A percentile compares a stretch with the other conserved stretches of the same genome.
Evolutionary conservation across 2,113 vertebrate genomes (phyloP).

Genomic region (Entelurus aequoreus): DNA sequence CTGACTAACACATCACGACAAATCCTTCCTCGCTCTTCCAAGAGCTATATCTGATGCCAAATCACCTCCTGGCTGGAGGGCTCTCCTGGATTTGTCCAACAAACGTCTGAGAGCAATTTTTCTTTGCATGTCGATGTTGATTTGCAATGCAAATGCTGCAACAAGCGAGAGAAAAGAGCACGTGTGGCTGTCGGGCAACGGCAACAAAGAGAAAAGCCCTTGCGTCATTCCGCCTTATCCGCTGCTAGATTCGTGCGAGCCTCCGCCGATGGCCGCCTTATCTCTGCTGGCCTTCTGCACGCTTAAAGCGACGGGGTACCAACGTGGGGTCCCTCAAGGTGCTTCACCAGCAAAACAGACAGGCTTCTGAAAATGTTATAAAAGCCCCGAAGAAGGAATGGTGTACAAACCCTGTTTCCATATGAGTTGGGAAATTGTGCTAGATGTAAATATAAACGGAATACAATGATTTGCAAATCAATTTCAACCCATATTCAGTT

Average conservation of each 20-base stretch:
- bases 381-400: background rate
- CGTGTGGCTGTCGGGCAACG: conserved; percentile 24
- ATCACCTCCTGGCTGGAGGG: conserved; percentile 31
- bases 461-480: too few relatives aligned
- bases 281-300: conserved; percentile 55
- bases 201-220: conserved; percentile 51
- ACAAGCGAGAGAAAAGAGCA: conserved; percentile 21
- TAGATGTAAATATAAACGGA: too few relatives aligned
- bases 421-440: too few relatives aligned
- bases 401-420: too few relatives aligned
- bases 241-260: conserved; percentile 27
- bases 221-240: conserved; percentile 30
- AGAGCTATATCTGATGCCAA: conserved; percentile 39
- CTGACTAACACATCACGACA: conserved; percentile 13
- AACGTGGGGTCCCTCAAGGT: conserved; percentile 12
- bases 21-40: conserved; percentile 26
- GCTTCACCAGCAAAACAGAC: conserved; percentile 6
- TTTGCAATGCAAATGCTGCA: conserved; percentile 72
- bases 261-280: conserved; percentile 42
- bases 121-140: conserved; percentile 27
- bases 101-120: conserved; percentile 50
- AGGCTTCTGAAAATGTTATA: conserved; percentile 8
- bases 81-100: conserved; percentile 61
- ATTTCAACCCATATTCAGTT: too few relatives aligned
- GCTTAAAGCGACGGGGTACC: conserved; percentile 25